Base-by-base conservation (phyloP, 2,888 invertebrate genomes). In the Tigriopus californicus region DNA sequence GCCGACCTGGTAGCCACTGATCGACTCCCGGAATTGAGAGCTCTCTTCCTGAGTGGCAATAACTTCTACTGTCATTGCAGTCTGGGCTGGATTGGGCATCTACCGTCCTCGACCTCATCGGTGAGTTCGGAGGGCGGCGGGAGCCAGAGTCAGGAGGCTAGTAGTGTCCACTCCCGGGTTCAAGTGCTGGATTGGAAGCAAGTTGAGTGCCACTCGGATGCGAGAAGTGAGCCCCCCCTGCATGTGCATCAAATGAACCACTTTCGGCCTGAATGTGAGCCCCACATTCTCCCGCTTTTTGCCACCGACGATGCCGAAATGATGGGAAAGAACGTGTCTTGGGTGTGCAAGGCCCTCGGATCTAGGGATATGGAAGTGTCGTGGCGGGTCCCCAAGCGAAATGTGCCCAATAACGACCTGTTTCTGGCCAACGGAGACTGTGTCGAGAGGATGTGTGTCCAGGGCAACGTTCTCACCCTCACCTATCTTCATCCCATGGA, bases 51-150 rank as follows among this genome's bases (percentile, higher is more conserved):
- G 8, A 58, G 48, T n/a, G 65, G 65, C 25, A 66, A 66, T 48
- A 63, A 63, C 10, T 63, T 66, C n/a, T 56, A 61, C n/a, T 66
- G 66, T 60, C 65, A 65, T 47, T 66, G 66, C 61, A 63, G 64
- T 49, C 58, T 66, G 12, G 56, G 61, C 24, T 67, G 67, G 66
- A 53, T 66, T 40, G 56, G 25, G 5, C 41, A 56, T n/a, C 56
- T 56, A n/a, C 15, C 33, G 3, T 33, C 33, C n/a, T n/a, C n/a
- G n/a, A n/a, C n/a, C n/a, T n/a, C n/a, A n/a, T n/a, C n/a, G n/a
- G n/a, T n/a, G n/a, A n/a, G n/a, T n/a, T n/a, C n/a, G n/a, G n/a
- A n/a, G n/a, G n/a, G n/a, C n/a, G n/a, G n/a, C n/a, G n/a, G n/a
- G n/a, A n/a, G n/a, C n/a, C n/a, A n/a, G n/a, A 33, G 33, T 33